These are phyloP conservation scores for Astatoreochromis straeleni DNA, from an alignment of 2,113 vertebrate species.

Conservation along the genomic window DNA sequence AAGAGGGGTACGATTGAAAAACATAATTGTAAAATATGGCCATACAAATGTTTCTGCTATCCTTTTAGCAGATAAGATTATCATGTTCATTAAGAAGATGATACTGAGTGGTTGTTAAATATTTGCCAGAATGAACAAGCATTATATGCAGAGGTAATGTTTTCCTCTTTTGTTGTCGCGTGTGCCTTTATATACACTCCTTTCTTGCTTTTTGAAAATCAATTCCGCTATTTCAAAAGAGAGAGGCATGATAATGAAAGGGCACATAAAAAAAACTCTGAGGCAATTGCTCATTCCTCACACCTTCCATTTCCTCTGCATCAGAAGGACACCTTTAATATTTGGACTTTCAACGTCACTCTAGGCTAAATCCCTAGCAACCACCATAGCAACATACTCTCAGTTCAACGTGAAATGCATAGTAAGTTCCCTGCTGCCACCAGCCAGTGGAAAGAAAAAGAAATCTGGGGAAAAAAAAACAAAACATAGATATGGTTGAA, in stretches of 20 bases:
- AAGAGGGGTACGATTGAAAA: neutral
- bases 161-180: neutral
- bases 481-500: slow-evolving; percentile 36
- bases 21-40: neutral
- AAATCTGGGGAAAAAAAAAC: neutral
- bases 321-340: slow-evolving; percentile 80
- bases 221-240: slow-evolving; percentile 52
- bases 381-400: slow-evolving; percentile 77
- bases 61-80: neutral
- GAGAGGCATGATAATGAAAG: slow-evolving; percentile 52
- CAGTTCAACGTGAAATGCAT: slow-evolving; percentile 75
- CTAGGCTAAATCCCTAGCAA: slow-evolving; percentile 78
- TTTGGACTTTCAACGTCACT: slow-evolving; percentile 75
- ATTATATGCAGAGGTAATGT: neutral
- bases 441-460: slow-evolving; percentile 21
- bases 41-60: neutral
- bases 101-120: neutral
- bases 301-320: slow-evolving; percentile 58
- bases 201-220: slow-evolving; percentile 53
- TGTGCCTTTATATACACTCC: neutral
- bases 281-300: slow-evolving; percentile 62
- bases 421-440: slow-evolving; percentile 64
- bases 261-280: slow-evolving; percentile 17
- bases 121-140: neutral
- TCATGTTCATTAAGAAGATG: neutral